These are phyloP conservation scores for Armadillidium nasatum DNA, from an alignment of 1,140 invertebrate genomes.

Conservation along the genomic window DNA sequence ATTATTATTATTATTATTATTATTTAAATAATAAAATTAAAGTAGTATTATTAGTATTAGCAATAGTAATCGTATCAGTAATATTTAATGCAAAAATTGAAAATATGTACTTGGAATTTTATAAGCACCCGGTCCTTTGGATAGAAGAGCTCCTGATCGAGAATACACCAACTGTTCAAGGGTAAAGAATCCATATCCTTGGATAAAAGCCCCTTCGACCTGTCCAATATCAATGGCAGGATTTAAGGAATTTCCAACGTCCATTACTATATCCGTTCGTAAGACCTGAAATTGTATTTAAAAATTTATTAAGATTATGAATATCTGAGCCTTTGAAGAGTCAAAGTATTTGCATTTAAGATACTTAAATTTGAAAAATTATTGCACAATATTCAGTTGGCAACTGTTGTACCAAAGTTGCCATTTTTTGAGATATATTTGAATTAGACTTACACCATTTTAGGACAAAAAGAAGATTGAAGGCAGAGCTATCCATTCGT, in stretches of 20 bases:
- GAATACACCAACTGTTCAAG: slow-evolving; percentile 84
- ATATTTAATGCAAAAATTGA: too few relatives aligned
- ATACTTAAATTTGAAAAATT: too few relatives aligned
- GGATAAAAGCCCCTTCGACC: slow-evolving; percentile 88
- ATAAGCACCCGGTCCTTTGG: slow-evolving; percentile 84
- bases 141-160: slow-evolving; percentile 71
- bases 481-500: too few relatives aligned
- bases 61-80: slow-evolving; percentile 47
- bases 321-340: too few relatives aligned
- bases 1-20: slow-evolving; percentile 15
- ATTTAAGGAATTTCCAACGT: slow-evolving; percentile 85
- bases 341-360: too few relatives aligned
- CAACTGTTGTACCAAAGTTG: too few relatives aligned
- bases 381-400: too few relatives aligned
- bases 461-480: too few relatives aligned
- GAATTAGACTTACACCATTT: too few relatives aligned
- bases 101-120: slow-evolving; percentile 70
- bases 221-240: slow-evolving; percentile 95
- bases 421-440: too few relatives aligned
- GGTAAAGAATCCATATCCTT: slow-evolving; percentile 87
- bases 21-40: neutral
- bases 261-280: slow-evolving; percentile 91
- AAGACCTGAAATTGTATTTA: slow-evolving; percentile 57
- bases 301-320: too few relatives aligned
- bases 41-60: neutral